Conservation (phyloP, 2,888 invertebrate species). For the Metellina segmentata region DNA sequence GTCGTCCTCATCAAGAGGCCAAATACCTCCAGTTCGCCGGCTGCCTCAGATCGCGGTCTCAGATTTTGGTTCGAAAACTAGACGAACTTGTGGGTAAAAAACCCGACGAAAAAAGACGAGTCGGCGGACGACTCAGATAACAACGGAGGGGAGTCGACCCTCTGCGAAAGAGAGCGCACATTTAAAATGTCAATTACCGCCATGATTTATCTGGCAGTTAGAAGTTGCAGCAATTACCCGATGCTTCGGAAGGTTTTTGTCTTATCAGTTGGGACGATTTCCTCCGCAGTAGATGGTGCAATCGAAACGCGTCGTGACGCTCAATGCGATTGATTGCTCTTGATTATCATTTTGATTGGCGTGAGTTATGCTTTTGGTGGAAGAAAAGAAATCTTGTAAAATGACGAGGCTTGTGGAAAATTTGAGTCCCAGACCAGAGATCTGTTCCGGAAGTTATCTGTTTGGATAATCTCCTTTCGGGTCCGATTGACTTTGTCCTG, state of each 20-base stretch:
- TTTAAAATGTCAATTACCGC: constrained; percentile 69
- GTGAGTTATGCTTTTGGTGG: neutral
- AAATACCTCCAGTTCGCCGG: neutral
- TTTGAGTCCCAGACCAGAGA: too few relatives aligned
- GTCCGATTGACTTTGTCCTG: too few relatives aligned
- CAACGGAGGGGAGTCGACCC: neutral
- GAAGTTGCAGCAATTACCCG: constrained; percentile 42
- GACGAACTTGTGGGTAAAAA: constrained; percentile 19
- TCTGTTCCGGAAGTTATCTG: too few relatives aligned
- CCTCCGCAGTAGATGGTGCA: constrained; percentile 3
- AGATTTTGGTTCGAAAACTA: constrained; percentile 27
- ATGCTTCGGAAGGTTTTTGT: neutral
- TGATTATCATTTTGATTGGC: neutral
- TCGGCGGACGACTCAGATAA: constrained; percentile 6
- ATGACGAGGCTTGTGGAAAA: neutral
- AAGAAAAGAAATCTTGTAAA: too few relatives aligned
- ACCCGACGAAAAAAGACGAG: constrained; percentile 13
- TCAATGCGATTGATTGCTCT: constrained; percentile 24
- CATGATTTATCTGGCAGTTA: constrained; percentile 60
- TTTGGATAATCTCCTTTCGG: too few relatives aligned
- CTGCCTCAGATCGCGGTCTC: constrained; percentile 11
- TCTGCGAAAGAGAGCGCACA: constrained; percentile 23
- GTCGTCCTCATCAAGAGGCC: neutral
- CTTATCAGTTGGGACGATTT: constrained; percentile 44
- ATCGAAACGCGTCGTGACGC: constrained; percentile 26